Base-by-base conservation (phyloP, 2,113 vertebrate species). In the Aphelocoma coerulescens region DNA sequence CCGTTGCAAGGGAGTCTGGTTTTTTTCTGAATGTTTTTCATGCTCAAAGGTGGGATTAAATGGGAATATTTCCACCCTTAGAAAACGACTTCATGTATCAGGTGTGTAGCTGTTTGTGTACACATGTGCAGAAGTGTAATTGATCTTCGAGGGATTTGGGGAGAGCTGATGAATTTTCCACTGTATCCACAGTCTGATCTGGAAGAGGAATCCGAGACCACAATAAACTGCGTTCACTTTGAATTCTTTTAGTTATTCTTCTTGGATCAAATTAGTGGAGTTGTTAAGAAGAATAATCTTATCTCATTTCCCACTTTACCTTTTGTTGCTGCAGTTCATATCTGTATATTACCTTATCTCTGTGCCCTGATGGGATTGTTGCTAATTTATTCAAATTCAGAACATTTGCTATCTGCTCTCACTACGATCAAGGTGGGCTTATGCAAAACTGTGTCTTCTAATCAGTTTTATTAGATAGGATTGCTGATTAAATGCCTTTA, bases 381-480 rank as follows among this genome's bases (percentile, higher is more conserved):
- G 62, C 65, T 89, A 61, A 88, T 90, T 66, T 89, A 41, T 85
- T 93, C 48, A 46, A 46, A 72, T 85, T 89, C 74, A 59, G 79
- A 88, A 30, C 43, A 19, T 54, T 92, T 82, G 35, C 75, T 73
- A 1, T 88, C 85, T 88, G 37, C 54, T 89, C 27, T 86, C 52
- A 2, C 69, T 39, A 1, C 28, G 62, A 89, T 71, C 59, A 79
- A 93, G 75, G 57, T 3, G 4, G 63, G 46, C 55, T 88, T 59
- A 46, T 54, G 61, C 88, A 88, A 85, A 91, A 33, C 39, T 69
- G 7, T 55, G 37, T 85, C 30, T 69, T 88, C 65, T 90, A 59
- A 81, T 94, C 75, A 67, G 57, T 74, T 96, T 94, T 94, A 85
- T 96, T 93, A 57, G 68, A 39, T 48, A 74, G 46, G 52, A 52